These are phyloP conservation scores for Bilobella aurantiaca DNA, from an alignment of 1,140 invertebrate genomes.

Conservation along the genomic window DNA sequence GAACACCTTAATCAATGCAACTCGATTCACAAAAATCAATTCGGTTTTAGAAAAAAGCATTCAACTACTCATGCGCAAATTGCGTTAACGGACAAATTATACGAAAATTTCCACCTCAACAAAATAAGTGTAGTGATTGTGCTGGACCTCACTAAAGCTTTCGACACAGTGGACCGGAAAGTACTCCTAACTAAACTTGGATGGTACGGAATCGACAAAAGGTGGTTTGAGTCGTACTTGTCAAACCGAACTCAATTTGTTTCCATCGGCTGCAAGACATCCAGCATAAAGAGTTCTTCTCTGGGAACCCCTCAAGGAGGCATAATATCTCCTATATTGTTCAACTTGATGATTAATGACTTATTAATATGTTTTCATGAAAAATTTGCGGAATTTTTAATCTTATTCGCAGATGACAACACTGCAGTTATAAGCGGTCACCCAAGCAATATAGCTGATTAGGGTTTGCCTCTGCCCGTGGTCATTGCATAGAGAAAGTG, in stretches of 20 bases:
- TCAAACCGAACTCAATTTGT: neutral
- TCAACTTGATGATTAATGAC: neutral
- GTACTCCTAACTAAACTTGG: slow-evolving; percentile 38
- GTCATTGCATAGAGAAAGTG: too few species aligned
- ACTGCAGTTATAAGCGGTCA: too few species aligned
- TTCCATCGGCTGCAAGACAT: neutral
- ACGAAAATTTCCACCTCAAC: slow-evolving; percentile 36
- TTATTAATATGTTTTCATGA: neutral
- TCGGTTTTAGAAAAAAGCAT: slow-evolving; percentile 39
- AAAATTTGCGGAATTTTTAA: too few species aligned
- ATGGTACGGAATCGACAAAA: slow-evolving; percentile 3
- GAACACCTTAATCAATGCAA: neutral
- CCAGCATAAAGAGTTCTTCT: neutral
- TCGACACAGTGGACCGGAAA: slow-evolving; percentile 40
- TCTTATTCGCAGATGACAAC: too few species aligned
- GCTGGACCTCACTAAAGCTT: slow-evolving; percentile 41
- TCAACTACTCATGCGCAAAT: slow-evolving; percentile 39
- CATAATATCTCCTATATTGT: neutral
- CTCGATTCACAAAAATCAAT: slow-evolving; percentile 35
- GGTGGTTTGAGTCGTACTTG: slow-evolving; percentile 2
- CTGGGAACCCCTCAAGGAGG: neutral
- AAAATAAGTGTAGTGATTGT: slow-evolving; percentile 35
- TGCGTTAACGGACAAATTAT: slow-evolving; percentile 38
- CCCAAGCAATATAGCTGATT: too few species aligned
- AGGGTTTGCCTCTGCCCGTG: too few species aligned